Conservation (phyloP, 92 coral and sea anemone species). For the Palythoa grandis region DNA sequence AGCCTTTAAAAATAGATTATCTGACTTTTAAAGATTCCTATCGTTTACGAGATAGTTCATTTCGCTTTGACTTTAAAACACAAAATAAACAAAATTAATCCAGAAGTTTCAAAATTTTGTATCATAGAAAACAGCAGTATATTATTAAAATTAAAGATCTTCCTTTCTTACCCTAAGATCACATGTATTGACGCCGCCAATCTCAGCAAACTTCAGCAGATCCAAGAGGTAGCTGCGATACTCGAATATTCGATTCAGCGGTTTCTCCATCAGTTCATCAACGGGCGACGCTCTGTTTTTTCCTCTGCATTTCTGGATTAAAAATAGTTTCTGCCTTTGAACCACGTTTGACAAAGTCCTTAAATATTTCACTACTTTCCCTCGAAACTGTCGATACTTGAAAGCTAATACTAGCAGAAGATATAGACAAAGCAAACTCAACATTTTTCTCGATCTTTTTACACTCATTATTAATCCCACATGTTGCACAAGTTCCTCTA, state of each 20-base stretch:
- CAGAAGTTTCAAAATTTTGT: too few species aligned
- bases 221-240: conserved; percentile 76
- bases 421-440: too few species aligned
- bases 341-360: neutral
- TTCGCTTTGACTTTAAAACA: too few species aligned
- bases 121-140: neutral
- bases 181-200: conserved; percentile 69
- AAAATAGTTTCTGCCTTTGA: neutral
- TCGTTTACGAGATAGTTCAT: too few species aligned
- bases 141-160: neutral
- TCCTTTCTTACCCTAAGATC: conserved; percentile 73
- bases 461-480: too few species aligned
- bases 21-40: too few species aligned
- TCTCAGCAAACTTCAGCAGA: conserved; percentile 70
- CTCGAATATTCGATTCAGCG: conserved; percentile 86
- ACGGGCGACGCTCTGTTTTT: conserved; percentile 72
- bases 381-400: neutral
- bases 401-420: neutral
- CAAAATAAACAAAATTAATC: too few species aligned
- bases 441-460: too few species aligned
- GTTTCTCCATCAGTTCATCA: conserved; percentile 80
- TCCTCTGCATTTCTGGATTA: conserved; percentile 58
- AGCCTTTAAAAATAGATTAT: too few species aligned
- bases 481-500: too few species aligned
- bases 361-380: neutral